Percentiles rank a stretch among this genome's conserved stretches.
Conservation (phyloP, 2,797 vertebrate species). For the Pagetopsis macropterus region DNA sequence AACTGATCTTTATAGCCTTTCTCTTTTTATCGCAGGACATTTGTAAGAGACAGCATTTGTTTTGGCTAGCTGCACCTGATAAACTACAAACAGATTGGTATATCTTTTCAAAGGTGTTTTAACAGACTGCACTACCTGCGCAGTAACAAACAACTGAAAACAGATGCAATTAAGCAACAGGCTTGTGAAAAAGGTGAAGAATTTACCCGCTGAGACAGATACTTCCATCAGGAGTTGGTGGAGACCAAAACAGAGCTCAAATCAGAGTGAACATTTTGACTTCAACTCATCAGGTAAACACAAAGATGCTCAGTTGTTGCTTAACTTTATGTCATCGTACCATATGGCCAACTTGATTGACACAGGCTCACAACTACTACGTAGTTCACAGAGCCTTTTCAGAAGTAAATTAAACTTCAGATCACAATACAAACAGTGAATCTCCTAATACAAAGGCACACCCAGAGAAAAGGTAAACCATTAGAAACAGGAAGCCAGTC, state of each 20-base stretch:
- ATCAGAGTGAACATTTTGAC: neutral
- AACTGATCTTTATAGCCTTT: neutral
- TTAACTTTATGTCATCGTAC: neutral
- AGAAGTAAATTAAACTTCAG: constrained; percentile 3
- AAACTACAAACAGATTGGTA: neutral
- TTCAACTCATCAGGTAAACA: neutral
- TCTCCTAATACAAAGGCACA: constrained; percentile 37
- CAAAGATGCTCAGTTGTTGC: neutral
- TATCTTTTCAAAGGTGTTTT: neutral
- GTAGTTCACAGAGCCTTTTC: neutral
- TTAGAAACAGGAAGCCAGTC: constrained; percentile 61
- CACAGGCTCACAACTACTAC: neutral
- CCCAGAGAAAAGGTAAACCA: constrained; percentile 36
- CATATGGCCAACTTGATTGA: neutral
- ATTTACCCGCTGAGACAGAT: neutral
- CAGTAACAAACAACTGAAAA: neutral
- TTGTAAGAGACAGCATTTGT: neutral
- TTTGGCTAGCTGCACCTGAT: neutral
- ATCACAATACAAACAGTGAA: constrained; percentile 17
- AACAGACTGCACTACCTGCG: neutral
- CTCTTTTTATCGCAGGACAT: too few relatives aligned
- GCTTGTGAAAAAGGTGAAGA: too few relatives aligned
- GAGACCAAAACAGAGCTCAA: neutral
- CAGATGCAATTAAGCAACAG: neutral
- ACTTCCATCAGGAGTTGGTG: neutral